These are phyloP conservation scores for Nematostella vectensis DNA, from an alignment of 92 coral and sea anemone species.

Conservation along the genomic window DNA sequence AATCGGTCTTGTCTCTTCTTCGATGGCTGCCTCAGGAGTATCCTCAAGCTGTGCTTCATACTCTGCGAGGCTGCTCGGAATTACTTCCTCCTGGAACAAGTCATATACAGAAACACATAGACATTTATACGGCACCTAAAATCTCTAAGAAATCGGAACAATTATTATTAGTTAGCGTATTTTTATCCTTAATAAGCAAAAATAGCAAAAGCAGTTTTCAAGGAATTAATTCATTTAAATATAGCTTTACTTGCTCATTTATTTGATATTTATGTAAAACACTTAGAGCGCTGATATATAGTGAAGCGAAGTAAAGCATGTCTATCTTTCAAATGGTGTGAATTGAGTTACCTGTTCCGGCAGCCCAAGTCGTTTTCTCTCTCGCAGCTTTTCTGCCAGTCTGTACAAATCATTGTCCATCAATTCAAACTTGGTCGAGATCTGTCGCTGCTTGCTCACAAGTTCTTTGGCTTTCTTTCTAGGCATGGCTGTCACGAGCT, in stretches of 20 bases:
- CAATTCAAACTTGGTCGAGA: conserved; percentile 71
- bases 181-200: too few species aligned
- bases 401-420: conserved; percentile 82
- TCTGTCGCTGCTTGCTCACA: conserved; percentile 69
- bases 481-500: conserved; percentile 72
- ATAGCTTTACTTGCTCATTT: too few species aligned
- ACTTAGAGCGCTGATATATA: too few species aligned
- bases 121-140: too few species aligned
- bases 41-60: conserved; percentile 66
- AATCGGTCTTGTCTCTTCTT: conserved; percentile 13
- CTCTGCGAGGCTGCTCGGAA: conserved; percentile 59
- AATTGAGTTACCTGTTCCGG: conserved; percentile 48
- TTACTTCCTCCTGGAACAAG: conserved; percentile 48
- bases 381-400: conserved; percentile 72
- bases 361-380: conserved; percentile 62
- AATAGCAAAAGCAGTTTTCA: too few species aligned
- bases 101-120: too few species aligned
- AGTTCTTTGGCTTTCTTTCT: conserved; percentile 69
- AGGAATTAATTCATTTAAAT: too few species aligned
- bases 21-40: conserved; percentile 35
- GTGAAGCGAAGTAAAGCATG: too few species aligned
- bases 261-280: too few species aligned
- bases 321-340: too few species aligned
- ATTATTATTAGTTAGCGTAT: too few species aligned
- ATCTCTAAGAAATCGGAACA: too few species aligned